phyloP scores from a whole-genome alignment of 2,113 vertebrate genomes.

The Sylvia atricapilla region DNA sequence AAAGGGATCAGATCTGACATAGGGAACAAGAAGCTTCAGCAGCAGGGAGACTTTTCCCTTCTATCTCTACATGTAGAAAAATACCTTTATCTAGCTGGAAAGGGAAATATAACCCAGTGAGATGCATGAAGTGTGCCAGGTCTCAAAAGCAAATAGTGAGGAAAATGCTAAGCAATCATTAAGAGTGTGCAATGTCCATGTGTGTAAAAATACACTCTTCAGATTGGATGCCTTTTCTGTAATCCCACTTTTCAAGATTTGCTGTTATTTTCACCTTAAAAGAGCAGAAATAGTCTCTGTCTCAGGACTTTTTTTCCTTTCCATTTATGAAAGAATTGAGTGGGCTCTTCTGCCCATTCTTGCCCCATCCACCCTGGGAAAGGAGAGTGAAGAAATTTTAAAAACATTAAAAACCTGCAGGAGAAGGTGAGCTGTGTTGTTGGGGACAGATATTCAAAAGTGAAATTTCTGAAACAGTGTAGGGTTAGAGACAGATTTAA shows the following conservation, averaged over 20 bases:
- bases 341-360: neutral
- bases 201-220: neutral
- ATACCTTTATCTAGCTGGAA: neutral
- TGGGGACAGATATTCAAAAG: neutral
- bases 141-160: neutral
- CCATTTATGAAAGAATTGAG: neutral
- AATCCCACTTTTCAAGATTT: neutral
- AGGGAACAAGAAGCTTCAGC: neutral
- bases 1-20: neutral
- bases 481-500: neutral
- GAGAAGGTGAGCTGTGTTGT: neutral
- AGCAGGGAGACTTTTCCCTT: neutral
- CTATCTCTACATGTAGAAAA: neutral
- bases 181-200: neutral
- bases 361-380: neutral
- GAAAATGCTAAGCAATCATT: neutral
- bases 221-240: neutral
- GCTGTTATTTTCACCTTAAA: neutral
- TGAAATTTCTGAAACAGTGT: neutral
- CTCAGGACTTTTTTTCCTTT: neutral
- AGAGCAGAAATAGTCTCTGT: neutral
- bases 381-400: neutral
- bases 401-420: neutral
- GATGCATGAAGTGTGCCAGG: neutral
- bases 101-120: accelerated